These are phyloP conservation scores for Sialia sialis DNA, from an alignment of 2,113 vertebrate genomes.

Conservation along the genomic window DNA sequence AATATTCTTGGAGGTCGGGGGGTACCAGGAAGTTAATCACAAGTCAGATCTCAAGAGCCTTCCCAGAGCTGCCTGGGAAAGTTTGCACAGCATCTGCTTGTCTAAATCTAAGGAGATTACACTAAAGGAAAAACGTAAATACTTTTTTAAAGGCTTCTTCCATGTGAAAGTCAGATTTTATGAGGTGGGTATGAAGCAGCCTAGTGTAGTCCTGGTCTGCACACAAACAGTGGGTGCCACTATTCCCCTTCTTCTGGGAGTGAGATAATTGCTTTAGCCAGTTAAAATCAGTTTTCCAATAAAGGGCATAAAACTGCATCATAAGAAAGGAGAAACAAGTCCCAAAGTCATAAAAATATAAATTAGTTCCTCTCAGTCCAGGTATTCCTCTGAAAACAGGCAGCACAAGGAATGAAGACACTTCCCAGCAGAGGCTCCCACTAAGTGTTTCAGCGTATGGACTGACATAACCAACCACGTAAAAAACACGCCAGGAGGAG, in stretches of 20 bases:
- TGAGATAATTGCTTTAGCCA: background rate
- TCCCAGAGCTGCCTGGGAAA: background rate
- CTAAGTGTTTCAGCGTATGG: rapidly evolving
- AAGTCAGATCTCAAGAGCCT: background rate
- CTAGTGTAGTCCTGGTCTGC: background rate
- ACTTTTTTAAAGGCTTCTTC: background rate
- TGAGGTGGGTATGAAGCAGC: background rate
- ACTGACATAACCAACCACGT: background rate
- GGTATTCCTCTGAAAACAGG: background rate
- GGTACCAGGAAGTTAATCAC: background rate
- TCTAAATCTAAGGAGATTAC: background rate
- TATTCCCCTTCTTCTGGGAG: background rate
- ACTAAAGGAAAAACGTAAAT: background rate
- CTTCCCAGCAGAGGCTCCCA: background rate
- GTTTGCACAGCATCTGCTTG: background rate
- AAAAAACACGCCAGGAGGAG: background rate
- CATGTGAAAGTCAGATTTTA: background rate
- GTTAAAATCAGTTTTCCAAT: background rate
- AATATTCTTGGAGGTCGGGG: background rate
- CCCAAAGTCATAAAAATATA: background rate
- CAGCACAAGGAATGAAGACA: background rate
- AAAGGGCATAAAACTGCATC: background rate
- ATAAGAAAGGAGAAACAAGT: background rate
- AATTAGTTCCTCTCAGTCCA: background rate
- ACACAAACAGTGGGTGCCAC: background rate